These are phyloP conservation scores for Sminthurinus aureus DNA, from an alignment of 2,888 invertebrate genomes.

Conservation along the genomic window DNA sequence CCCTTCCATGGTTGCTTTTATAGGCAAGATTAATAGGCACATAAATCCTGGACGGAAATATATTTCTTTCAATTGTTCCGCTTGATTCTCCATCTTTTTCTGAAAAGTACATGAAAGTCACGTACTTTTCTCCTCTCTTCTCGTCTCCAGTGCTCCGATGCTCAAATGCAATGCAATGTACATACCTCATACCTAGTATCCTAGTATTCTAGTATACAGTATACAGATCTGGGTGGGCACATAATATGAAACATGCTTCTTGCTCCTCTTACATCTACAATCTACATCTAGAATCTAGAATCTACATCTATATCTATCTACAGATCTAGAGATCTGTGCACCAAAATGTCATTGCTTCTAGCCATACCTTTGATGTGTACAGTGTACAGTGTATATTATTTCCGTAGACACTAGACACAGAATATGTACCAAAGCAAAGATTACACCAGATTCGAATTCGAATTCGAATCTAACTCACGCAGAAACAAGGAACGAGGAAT, in stretches of 20 bases:
- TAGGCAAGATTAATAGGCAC: conserved; percentile 58
- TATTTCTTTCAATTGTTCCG: conserved; percentile 60
- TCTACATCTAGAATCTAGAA: conserved; percentile 43
- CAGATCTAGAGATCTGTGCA: conserved; percentile 57
- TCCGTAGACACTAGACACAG: no score
- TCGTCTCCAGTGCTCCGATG: conserved; percentile 32
- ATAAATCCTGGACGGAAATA: conserved; percentile 57
- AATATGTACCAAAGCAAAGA: no score
- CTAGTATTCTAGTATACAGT: no score
- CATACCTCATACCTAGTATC: background rate
- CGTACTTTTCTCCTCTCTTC: conserved; percentile 30
- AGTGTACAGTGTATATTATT: background rate
- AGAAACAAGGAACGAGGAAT: no score
- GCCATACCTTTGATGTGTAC: conserved; percentile 8
- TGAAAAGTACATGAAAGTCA: background rate
- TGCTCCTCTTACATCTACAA: no score
- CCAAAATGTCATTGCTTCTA: conserved; percentile 5
- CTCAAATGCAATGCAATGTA: background rate
- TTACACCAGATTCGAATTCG: no score
- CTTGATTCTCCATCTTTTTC: conserved; percentile 54
- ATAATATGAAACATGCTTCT: no score
- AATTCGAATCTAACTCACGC: no score
- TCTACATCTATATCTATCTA: conserved; percentile 59
- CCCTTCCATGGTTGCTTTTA: conserved; percentile 45
- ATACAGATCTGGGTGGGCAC: background rate